Percentiles rank a stretch among this genome's conserved stretches.
phyloP scores from a whole-genome alignment of 2,113 vertebrate species.

The Rhipidura dahli region DNA sequence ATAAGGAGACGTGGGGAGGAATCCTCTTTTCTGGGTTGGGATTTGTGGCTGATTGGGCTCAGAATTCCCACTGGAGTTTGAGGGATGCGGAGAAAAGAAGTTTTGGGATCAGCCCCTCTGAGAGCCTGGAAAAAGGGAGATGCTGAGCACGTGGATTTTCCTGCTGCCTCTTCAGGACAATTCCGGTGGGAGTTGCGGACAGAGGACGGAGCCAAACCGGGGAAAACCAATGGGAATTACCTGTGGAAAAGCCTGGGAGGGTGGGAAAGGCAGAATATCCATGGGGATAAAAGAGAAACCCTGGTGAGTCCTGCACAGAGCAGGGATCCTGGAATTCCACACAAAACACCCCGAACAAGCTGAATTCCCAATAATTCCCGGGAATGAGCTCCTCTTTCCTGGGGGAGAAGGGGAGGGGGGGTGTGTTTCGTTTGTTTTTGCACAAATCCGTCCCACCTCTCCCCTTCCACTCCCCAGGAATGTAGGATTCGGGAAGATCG shows the following conservation, averaged over 20 bases:
- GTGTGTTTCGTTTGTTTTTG: background rate
- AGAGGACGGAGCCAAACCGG: background rate
- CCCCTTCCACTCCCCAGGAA: background rate
- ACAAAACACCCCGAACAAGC: background rate
- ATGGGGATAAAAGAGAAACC: background rate
- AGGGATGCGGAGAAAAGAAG: too few species aligned
- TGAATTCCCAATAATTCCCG: background rate
- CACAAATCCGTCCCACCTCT: background rate
- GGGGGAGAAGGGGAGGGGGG: background rate
- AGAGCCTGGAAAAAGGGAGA: background rate
- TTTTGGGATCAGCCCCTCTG: background rate
- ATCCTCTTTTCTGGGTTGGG: background rate
- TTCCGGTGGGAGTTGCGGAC: background rate
- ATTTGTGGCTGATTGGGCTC: background rate
- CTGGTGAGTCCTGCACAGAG: background rate
- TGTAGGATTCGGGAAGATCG: slow-evolving; percentile 4
- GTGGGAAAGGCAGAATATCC: background rate
- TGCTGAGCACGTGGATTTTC: background rate
- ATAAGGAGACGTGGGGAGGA: background rate
- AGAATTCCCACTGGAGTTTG: background rate
- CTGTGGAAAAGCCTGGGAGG: background rate
- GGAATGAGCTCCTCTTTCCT: background rate
- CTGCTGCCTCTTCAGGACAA: background rate
- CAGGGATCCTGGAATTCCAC: background rate
- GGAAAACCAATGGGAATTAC: background rate